Evolutionary conservation across 2,113 vertebrate genomes (phyloP).

Genomic region (Podarcis muralis): DNA sequence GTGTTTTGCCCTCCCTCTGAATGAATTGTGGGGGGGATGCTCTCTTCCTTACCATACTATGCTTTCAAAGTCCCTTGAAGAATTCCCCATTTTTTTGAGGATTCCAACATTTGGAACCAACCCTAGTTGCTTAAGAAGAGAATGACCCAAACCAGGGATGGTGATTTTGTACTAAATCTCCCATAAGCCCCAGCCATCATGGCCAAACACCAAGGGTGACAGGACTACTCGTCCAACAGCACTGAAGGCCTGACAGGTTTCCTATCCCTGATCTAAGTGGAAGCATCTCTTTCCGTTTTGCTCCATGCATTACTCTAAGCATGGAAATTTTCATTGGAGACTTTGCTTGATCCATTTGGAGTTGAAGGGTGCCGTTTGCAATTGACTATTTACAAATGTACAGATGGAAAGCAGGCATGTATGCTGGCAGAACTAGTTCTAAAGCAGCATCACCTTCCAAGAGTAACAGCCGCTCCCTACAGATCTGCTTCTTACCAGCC

Average conservation of each 20-base stretch:
- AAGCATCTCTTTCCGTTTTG: neutral
- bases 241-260: too few relatives aligned
- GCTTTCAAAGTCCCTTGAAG: neutral
- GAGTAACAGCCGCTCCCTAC: neutral
- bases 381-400: neutral
- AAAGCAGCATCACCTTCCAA: neutral
- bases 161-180: too few relatives aligned
- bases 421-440: neutral
- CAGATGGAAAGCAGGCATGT: slow-evolving; percentile 2
- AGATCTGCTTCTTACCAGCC: neutral
- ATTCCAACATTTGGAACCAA: neutral
- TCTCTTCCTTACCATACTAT: neutral
- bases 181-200: too few relatives aligned
- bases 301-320: neutral
- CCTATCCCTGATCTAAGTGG: too few relatives aligned
- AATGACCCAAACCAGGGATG: neutral
- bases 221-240: too few relatives aligned
- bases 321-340: neutral
- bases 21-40: too few relatives aligned
- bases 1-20: neutral
- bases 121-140: neutral
- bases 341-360: neutral
- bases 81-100: neutral
- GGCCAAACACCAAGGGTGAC: too few relatives aligned
- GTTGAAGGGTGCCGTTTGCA: neutral